phyloP scores from a whole-genome alignment of 2,113 vertebrate species.

The Neoarius graeffei region DNA sequence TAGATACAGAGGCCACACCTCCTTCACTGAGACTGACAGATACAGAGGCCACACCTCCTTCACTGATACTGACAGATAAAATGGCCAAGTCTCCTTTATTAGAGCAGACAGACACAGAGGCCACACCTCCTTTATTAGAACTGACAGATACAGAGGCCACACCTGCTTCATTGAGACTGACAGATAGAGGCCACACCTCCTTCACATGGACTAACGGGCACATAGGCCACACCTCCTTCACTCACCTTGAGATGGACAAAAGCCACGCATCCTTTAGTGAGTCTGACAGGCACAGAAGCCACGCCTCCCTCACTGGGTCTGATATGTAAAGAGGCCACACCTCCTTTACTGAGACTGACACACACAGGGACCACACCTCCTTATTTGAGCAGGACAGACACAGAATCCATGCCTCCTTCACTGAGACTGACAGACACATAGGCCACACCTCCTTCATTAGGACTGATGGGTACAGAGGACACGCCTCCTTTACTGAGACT shows the following conservation, averaged over 20 bases:
- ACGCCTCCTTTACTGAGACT: background rate
- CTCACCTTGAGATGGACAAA: background rate
- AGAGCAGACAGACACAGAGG: background rate
- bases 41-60: background rate
- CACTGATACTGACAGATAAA: accelerated
- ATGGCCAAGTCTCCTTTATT: no score
- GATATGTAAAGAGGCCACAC: background rate
- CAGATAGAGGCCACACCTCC: background rate
- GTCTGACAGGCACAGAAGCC: background rate
- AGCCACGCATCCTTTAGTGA: background rate
- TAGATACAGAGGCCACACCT: background rate
- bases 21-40: background rate
- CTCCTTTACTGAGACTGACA: background rate
- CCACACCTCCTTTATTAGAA: background rate
- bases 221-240: background rate
- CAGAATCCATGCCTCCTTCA: background rate
- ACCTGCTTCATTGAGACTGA: background rate
- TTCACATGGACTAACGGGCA: accelerated
- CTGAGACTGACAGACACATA: background rate
- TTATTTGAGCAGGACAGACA: background rate
- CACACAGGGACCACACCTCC: background rate
- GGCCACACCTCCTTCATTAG: background rate
- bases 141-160: background rate
- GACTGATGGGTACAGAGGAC: background rate
- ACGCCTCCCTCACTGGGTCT: background rate